Evolutionary conservation across 2,797 vertebrate species (phyloP), one percentile per base, ranked within the genome.

Genomic region (Xyrichtys novacula): DNA sequence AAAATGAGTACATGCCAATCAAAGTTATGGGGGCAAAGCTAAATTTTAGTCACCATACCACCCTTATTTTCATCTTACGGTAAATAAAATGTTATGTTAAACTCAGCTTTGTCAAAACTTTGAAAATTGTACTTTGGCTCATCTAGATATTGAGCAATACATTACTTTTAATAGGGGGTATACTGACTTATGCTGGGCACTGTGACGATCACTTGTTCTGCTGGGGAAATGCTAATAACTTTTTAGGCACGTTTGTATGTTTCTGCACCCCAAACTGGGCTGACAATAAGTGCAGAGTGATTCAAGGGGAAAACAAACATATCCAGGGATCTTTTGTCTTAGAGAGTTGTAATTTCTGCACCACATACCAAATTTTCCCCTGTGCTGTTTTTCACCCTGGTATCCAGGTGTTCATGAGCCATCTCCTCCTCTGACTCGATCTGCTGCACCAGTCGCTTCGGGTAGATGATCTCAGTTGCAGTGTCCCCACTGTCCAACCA

Each of bases 391-490:
- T 94, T 94, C 85, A 96, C 94, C 77, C 95, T 93, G 82, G 97
- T 98, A 88, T 95, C 95, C 93, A 98, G 52, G 47, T 87, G 89
- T 63, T 87, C 91, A 75, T 91, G 96, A 65, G 84, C 91, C 75
- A 95, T 90, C 78, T 98, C 96, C 76, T 93, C 93, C 48, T 95
- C 95, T 0, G 94, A 92, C 80, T 88, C 32, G 69, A 91, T 95
- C 80, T 92, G 92, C 46, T 92, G 93, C 74, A 97, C 89, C 83
- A 98, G 85, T 50, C 95, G 90, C 86, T 94, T 95, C 36, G 97
- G 97, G 72, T 94, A 91, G 47, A 93, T 95, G 89, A 96, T 79
- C 65, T 97, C 90, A n/a, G 92, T 87, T 2, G 74, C 65, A 5
- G 90, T 65, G 50, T 78, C 87, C 76, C 74, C 80, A 48, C 76